Base-by-base conservation (phyloP, 2,888 invertebrate genomes). In the Cryptus viduatorius region DNA sequence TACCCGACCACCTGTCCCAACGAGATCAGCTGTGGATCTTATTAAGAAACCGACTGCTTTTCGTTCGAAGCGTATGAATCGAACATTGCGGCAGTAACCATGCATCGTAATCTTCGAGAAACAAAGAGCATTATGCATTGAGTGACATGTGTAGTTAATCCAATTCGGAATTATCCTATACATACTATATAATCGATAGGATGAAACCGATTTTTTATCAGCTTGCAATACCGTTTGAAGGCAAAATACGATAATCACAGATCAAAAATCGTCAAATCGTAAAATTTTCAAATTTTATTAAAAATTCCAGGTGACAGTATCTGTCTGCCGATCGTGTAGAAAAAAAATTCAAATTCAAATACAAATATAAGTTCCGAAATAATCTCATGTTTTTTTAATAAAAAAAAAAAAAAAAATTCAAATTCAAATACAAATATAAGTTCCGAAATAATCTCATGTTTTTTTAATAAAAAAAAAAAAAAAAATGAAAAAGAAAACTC, bases 1-100 rank as follows among this genome's bases (percentile, higher is more conserved):
- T 61, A 75, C 48, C 75, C 48, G 61, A 64, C 75, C 75, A 75
- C 64, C 75, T 75, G 75, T 75, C 75, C 19, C 8, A 4, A 7
- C 37, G 37, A 64, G 75, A 75, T 75, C 75, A 75, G 75, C 75
- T 75, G 75, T 75, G 64, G 75, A 75, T 50, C 75, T 64, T 14
- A 16, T 64, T 14, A 16, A 50, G 37, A 75, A 75, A 75, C 50
- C 75, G 75, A 48, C 61, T 12, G 64, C 64, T 19, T 50, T 19
- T 16, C 31, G 19, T 73, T 48, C 37, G 37, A 75, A 29, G 46
- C 61, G 29, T 44, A 19, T 16, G 61, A 46, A 61, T 24, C 61
- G 46, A 46, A 53, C 24, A n/a, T 24, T 24, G 24, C 7, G 29
- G 44, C 24, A 24, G 73, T 59, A 24, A 56, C 59, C 53, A 8